Percentiles rank a stretch among this genome's conserved stretches.
Evolutionary conservation across 2,888 invertebrate species (phyloP).

Genomic region (Caenorhabditis drosophilae): DNA sequence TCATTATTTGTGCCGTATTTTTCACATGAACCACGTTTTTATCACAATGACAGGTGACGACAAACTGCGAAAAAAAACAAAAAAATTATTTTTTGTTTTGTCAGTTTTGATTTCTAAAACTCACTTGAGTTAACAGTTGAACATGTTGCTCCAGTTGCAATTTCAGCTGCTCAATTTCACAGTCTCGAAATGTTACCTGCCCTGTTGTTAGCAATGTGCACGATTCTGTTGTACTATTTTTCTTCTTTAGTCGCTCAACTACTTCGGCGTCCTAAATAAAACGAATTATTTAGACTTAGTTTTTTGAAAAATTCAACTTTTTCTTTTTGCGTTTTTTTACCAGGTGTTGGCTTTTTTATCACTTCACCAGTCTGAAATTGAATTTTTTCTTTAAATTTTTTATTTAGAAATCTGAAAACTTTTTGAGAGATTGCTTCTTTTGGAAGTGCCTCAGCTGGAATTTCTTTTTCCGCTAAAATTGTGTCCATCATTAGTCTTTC

Average conservation of each 20-base stretch:
- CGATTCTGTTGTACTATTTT: constrained; percentile 2
- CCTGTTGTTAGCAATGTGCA: constrained; percentile 9
- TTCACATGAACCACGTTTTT: not conserved
- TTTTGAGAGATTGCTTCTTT: constrained; percentile 10
- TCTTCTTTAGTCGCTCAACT: not conserved
- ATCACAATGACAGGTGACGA: constrained; percentile 25
- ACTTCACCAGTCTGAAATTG: not conserved
- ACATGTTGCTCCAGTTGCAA: constrained; percentile 33
- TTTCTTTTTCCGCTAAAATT: constrained; percentile 25
- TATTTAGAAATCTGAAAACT: not conserved
- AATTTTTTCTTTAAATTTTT: not conserved
- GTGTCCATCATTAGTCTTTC: constrained; percentile 25
- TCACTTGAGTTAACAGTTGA: constrained; percentile 22
- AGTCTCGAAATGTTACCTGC: constrained; percentile 7
- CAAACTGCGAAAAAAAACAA: constrained; percentile 10
- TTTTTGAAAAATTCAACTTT: too few species aligned
- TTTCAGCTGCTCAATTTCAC: constrained; percentile 12
- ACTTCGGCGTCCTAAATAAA: not conserved
- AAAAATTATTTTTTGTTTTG: not conserved
- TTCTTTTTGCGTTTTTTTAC: constrained; percentile 1
- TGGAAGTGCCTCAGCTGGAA: constrained; percentile 21
- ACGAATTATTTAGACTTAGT: not conserved
- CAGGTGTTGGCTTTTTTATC: not conserved
- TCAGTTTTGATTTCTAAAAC: not conserved
- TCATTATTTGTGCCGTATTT: constrained; percentile 28